These are phyloP conservation scores for Hipposideros larvatus DNA, from an alignment of 2,797 vertebrate species.

Conservation along the genomic window DNA sequence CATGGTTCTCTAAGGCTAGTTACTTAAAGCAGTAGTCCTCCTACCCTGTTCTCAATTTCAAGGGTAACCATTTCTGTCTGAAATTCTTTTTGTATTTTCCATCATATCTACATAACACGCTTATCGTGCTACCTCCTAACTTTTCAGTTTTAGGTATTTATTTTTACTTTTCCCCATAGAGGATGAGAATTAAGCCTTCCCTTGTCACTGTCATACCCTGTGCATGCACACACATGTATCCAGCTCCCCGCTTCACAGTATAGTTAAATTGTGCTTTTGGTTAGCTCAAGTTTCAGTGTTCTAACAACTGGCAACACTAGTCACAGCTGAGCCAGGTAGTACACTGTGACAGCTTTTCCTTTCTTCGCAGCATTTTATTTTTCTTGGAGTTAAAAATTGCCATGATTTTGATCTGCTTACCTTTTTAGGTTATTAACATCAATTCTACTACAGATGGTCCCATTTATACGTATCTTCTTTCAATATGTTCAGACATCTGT, in stretches of 20 bases:
- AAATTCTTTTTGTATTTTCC: not conserved
- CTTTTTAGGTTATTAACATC: slow-evolving; percentile 4
- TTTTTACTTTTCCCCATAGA: not conserved
- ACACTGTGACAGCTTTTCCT: slow-evolving; percentile 1
- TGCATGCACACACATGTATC: rapidly evolving
- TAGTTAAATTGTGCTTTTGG: not conserved
- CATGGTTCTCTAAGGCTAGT: not conserved
- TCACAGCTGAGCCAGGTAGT: not conserved
- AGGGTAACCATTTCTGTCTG: not conserved
- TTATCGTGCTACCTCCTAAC: not conserved
- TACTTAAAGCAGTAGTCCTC: not conserved
- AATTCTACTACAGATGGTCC: not conserved
- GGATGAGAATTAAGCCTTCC: not conserved
- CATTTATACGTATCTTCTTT: not conserved
- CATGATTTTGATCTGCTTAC: slow-evolving; percentile 34
- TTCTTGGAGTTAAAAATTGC: slow-evolving; percentile 43
- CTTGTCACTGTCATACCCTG: not conserved
- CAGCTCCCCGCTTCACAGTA: not conserved
- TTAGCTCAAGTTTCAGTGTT: not conserved
- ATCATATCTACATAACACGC: not conserved
- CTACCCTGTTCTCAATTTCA: not conserved
- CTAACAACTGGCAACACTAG: not conserved
- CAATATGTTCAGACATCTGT: not conserved
- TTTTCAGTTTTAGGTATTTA: not conserved
- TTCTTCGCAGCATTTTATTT: not conserved